Percentiles rank a stretch among this genome's conserved stretches.
phyloP scores from a whole-genome alignment of 1,140 invertebrate genomes.

The Conus ventricosus region DNA sequence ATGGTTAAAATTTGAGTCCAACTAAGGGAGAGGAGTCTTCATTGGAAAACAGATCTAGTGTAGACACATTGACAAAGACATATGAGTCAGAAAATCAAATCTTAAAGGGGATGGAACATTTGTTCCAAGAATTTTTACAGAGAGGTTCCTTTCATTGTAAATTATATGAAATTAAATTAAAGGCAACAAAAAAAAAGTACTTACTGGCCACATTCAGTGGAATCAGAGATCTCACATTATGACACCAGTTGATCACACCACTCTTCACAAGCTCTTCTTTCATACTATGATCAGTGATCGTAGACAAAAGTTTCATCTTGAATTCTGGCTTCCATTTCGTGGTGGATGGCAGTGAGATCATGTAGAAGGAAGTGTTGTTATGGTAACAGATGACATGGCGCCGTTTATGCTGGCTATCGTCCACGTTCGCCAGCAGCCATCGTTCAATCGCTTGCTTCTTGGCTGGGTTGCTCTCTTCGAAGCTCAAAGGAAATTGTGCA shows the following conservation, averaged over 20 bases:
- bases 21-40: too few relatives aligned
- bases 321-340: constrained; percentile 41
- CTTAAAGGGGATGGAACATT: too few relatives aligned
- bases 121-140: too few relatives aligned
- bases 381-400: constrained; percentile 39
- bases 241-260: constrained; percentile 68
- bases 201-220: constrained; percentile 62
- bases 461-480: constrained; percentile 43
- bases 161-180: background rate
- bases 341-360: constrained; percentile 35
- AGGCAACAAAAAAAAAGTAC: background rate
- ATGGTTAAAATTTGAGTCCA: too few relatives aligned
- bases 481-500: background rate
- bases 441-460: constrained; percentile 36
- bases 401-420: constrained; percentile 34
- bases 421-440: constrained; percentile 47
- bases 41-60: too few relatives aligned
- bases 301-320: constrained; percentile 36
- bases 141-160: too few relatives aligned
- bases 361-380: constrained; percentile 36
- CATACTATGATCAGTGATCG: constrained; percentile 55
- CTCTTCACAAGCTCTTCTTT: constrained; percentile 56
- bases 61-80: too few relatives aligned
- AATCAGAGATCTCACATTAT: constrained; percentile 52
- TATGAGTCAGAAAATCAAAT: too few relatives aligned